Base-by-base conservation (phyloP, 2,888 invertebrate species). In the Acleris literana region DNA sequence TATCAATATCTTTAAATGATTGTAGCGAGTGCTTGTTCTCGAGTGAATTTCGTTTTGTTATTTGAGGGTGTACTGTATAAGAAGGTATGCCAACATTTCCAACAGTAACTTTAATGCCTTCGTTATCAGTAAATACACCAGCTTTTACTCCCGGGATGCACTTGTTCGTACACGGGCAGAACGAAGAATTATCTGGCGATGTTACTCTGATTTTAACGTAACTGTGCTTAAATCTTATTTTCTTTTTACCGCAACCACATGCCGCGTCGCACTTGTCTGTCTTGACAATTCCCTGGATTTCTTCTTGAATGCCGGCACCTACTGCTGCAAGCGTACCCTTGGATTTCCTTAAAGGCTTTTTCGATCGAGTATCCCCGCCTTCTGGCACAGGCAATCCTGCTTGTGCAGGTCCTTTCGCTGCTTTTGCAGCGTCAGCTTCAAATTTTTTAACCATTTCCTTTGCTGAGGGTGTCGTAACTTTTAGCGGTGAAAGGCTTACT, bases 181-280 rank as follows among this genome's bases (percentile, higher is more conserved):
- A 55, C 7, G 55, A 55, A 9, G 55, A 55, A 55, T 16, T 43
- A 9, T 55, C 55, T 9, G 55, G 55, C n/a, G 55, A 55, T 3
- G 55, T 55, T 13, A 55, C 43, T 43, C 55, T 55, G 5, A 55
- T 55, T 13, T 55, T 55, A 9, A 55, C 55, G 17, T 55, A 55
- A 43, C 55, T 55, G n/a, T 55, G 55, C 16, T 55, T 55, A 16
- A 55, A 55, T 55, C 43, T 13, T 16, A 55, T 55, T 43, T 55
- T 55, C 55, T 55, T 55, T 16, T 55, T 55, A 7, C 44, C 22
- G 7, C 55, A 55, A 6, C 55, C 55, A 18, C 55, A 55, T 1
- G 39, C 55, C 55, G 11, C 43, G 20, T 55, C 43, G 22, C 55
- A 55, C 3, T 39, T 55, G 20, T 16, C 43, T n/a, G 13, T 20